Evolutionary conservation across 2,113 vertebrate genomes (phyloP), one percentile per base, ranked within the genome.

Genomic region (Pleuronectes platessa): DNA sequence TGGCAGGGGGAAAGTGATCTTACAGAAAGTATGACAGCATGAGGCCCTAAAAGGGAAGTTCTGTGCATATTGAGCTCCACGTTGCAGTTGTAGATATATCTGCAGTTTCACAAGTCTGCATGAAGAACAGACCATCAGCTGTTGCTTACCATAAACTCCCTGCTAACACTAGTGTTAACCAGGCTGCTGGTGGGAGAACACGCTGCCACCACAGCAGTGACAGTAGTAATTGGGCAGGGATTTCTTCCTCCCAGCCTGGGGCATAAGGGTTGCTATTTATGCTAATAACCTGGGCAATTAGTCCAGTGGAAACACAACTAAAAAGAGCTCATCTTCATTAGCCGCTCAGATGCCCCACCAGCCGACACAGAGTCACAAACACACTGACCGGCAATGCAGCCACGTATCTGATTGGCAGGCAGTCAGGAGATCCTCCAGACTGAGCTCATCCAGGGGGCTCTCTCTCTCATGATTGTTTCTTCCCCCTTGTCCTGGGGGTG

Each of bases 151-250:
- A 66, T 72, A 63, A 82, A 79, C 60, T 63, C 74, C 59, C 60
- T 62, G 66, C 73, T 78, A 71, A 76, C 83, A 81, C 68, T 79
- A 21, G 89, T 82, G 63, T 81, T 84, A 88, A 87, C 74, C 87
- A 71, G 69, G 85, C 88, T 90, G 79, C 76, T 54, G 84, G 90
- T 51, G 84, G 90, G 84, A 90, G 74, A 81, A 84, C 81, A 84
- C 71, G 79, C 66, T 78, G 76, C 74, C 77, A 79, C 78, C 66
- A 51, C 77, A 53, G 68, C 71, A 54, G 83, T 83, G 86, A 81
- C 85, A 72, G 65, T 78, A 88, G 82, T 95, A 94, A 95, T 95
- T 95, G 92, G 93, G 86, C 83, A 86, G 94, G 92, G 93, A 95
- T 74, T 92, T 89, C 47, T 64, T 80, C 79, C 58, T 84, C 88